Conservation (phyloP, 2,888 invertebrate species). For the Prosapia bicincta region DNA sequence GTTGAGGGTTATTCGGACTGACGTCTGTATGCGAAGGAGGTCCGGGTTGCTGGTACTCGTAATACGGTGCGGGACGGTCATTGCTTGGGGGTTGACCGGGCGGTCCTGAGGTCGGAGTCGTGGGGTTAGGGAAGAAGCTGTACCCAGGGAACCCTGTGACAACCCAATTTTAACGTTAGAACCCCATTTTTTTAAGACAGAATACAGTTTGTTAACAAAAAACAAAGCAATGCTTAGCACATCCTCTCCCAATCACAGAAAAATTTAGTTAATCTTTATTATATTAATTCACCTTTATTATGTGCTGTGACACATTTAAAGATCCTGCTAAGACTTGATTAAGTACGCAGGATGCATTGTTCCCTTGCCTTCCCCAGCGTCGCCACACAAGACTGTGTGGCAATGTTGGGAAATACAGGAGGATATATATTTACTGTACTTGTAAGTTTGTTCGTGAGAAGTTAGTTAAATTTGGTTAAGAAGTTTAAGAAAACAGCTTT, state of each 20-base stretch:
- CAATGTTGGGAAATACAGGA: too few species aligned
- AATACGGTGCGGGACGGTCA: slow-evolving; percentile 54
- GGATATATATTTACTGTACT: too few species aligned
- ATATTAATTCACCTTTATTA: too few species aligned
- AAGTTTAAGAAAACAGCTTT: background rate
- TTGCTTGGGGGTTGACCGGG: slow-evolving; percentile 49
- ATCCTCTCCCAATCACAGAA: background rate
- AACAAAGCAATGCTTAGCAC: background rate
- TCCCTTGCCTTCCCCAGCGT: too few species aligned
- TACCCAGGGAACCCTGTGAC: slow-evolving; percentile 49
- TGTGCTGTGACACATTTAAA: too few species aligned
- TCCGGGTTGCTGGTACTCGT: slow-evolving; percentile 34
- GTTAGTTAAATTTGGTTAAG: too few species aligned
- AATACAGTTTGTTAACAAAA: background rate
- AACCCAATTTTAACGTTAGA: slow-evolving; percentile 11
- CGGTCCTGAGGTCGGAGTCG: slow-evolving; percentile 43
- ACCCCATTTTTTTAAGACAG: background rate
- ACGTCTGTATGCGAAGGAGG: slow-evolving; percentile 13
- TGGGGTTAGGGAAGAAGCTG: slow-evolving; percentile 49
- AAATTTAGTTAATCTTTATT: background rate
- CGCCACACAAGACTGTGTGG: too few species aligned
- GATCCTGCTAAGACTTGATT: too few species aligned
- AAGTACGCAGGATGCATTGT: too few species aligned
- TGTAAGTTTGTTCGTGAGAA: too few species aligned
- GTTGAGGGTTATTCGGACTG: slow-evolving; percentile 15